Conservation (phyloP, 2,113 vertebrate species). For the Misgurnus anguillicaudatus region DNA sequence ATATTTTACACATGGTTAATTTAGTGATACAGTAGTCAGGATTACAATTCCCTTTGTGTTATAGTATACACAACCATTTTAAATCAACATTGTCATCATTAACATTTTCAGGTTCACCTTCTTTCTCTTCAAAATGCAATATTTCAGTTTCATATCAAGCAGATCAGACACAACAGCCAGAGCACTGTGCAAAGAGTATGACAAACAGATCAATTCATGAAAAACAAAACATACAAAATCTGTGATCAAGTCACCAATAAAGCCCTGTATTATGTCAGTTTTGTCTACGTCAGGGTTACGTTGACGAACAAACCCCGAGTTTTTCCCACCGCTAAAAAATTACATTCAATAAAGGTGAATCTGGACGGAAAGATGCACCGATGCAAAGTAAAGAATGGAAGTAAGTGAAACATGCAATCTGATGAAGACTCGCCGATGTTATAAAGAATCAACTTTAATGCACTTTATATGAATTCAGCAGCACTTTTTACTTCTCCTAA, state of each 20-base stretch:
- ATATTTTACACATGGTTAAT: constrained; percentile 65
- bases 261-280: constrained; percentile 22
- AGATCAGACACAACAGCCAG: constrained; percentile 53
- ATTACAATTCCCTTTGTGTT: constrained; percentile 70
- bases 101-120: constrained; percentile 41
- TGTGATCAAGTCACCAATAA: background rate
- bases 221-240: constrained; percentile 30
- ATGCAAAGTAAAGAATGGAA: background rate
- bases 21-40: constrained; percentile 65
- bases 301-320: background rate
- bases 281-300: background rate
- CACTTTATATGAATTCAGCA: too few species aligned
- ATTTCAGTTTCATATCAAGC: constrained; percentile 33
- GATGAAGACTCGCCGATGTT: too few species aligned
- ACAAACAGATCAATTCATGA: constrained; percentile 43
- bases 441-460: too few species aligned
- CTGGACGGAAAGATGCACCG: background rate
- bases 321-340: background rate
- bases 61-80: constrained; percentile 52
- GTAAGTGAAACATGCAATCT: background rate
- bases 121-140: constrained; percentile 30
- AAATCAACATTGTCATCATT: constrained; percentile 37
- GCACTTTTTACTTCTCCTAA: too few species aligned
- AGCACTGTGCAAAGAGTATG: constrained; percentile 58
- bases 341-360: background rate